Conservation (phyloP, 1,140 invertebrate species). For the Zeugodacus cucurbitae region DNA sequence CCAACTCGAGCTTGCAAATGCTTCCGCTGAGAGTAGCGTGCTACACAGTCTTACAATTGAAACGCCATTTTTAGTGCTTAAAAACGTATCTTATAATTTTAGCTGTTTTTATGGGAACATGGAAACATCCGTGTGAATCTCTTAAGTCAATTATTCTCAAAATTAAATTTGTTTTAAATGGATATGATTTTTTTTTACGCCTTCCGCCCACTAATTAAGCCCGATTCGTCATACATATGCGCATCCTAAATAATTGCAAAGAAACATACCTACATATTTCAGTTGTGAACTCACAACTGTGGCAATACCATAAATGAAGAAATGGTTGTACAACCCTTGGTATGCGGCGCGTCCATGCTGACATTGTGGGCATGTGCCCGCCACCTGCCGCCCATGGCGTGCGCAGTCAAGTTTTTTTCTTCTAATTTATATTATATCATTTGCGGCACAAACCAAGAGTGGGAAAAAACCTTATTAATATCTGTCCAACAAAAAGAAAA, state of each 20-base stretch:
- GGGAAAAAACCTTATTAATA: conserved; percentile 21
- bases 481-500: conserved; percentile 4
- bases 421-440: not conserved
- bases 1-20: too few species aligned
- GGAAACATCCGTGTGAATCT: too few species aligned
- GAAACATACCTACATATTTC: not conserved
- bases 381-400: conserved; percentile 35
- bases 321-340: not conserved
- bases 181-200: not conserved
- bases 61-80: too few species aligned
- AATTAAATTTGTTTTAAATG: conserved; percentile 1
- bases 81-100: too few species aligned
- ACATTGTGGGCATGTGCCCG: not conserved
- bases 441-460: not conserved
- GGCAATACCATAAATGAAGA: not conserved
- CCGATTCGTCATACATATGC: not conserved
- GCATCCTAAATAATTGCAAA: not conserved
- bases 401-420: not conserved
- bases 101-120: too few species aligned
- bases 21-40: too few species aligned
- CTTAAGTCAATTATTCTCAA: not conserved
- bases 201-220: not conserved
- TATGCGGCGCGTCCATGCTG: not conserved
- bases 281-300: too few species aligned
- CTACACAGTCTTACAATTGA: too few species aligned